Conservation (phyloP, 1,140 invertebrate genomes). For the Eurosta solidaginis region DNA sequence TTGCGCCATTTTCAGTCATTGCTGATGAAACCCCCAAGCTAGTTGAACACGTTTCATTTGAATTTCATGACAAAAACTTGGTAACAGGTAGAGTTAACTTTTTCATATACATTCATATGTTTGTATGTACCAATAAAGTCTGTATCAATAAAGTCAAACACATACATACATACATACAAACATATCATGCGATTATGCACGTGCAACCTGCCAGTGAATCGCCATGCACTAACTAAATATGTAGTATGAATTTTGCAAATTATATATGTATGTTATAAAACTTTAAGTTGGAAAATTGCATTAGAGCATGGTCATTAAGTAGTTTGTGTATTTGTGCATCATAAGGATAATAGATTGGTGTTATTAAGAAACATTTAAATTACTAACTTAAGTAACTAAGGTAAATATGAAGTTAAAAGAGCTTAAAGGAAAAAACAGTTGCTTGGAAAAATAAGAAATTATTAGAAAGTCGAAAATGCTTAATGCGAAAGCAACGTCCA, state of each 20-base stretch:
- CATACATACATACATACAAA: background rate
- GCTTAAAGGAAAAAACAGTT: no score
- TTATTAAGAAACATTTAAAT: no score
- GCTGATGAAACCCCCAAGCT: background rate
- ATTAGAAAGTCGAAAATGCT: no score
- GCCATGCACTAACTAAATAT: background rate
- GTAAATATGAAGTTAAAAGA: no score
- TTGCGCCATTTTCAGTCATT: slow-evolving; percentile 8
- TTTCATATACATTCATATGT: background rate
- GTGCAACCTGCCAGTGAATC: background rate
- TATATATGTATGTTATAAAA: slow-evolving; percentile 19
- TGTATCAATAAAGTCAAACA: background rate
- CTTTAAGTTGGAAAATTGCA: background rate
- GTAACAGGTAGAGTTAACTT: no score
- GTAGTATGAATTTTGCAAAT: background rate
- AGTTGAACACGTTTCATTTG: slow-evolving; percentile 26
- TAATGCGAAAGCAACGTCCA: no score
- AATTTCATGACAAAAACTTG: slow-evolving; percentile 26
- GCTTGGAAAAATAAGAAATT: no score
- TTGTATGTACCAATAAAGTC: background rate
- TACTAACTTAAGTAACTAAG: no score
- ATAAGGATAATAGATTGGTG: no score
- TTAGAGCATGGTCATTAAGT: background rate
- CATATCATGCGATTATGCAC: background rate
- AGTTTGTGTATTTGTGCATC: background rate